Evolutionary conservation across 2,888 invertebrate genomes (phyloP).

Genomic region (Dryadula phaetusa): DNA sequence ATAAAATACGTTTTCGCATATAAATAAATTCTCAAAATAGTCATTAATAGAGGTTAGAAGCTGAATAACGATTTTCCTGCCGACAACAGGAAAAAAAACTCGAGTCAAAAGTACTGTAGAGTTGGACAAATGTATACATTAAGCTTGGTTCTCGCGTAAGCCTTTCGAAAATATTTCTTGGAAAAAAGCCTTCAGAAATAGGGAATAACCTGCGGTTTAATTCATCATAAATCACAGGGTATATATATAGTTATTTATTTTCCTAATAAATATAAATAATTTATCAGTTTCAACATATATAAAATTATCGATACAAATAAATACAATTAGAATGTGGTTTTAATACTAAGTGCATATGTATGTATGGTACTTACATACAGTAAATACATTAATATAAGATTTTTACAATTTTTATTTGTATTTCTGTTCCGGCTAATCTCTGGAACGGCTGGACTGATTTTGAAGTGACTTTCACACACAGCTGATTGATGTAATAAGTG

Average conservation of each 20-base stretch:
- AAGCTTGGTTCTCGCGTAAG: neutral
- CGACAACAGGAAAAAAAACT: slow-evolving; percentile 19
- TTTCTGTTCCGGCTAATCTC: no score
- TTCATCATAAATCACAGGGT: neutral
- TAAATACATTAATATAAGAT: no score
- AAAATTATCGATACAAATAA: no score
- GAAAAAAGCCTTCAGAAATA: neutral
- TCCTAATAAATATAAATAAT: no score
- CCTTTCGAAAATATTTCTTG: slow-evolving; percentile 21
- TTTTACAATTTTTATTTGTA: no score
- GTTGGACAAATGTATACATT: neutral
- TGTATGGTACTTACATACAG: no score
- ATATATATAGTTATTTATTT: neutral
- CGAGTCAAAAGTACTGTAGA: neutral
- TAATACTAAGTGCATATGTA: no score
- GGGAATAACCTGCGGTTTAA: slow-evolving; percentile 27
- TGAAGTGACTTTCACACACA: no score
- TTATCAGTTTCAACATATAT: no score
- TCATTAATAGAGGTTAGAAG: neutral
- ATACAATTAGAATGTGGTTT: no score
- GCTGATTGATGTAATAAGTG: no score
- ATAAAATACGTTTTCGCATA: slow-evolving; percentile 2
- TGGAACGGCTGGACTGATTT: no score
- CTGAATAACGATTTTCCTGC: slow-evolving; percentile 18
- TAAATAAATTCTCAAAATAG: slow-evolving; percentile 8